Evolutionary conservation across 2,797 vertebrate species (phyloP), one percentile per base, ranked within the genome.

Genomic region (Enteromius radiatus): DNA sequence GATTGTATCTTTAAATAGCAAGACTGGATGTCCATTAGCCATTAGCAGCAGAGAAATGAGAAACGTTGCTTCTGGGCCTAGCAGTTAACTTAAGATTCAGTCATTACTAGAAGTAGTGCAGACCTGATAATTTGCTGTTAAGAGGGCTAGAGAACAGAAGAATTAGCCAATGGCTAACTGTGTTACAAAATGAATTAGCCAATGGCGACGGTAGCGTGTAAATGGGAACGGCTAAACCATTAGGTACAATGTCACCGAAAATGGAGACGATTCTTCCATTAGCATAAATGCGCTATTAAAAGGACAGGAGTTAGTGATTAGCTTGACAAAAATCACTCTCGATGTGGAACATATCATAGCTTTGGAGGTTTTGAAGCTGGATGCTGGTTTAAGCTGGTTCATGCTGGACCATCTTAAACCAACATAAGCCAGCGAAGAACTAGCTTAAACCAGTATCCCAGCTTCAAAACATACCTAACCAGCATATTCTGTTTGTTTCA

Each of bases 311-410:
- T 63, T 23, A 71, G 69, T 38, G 28, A 84, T 79, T 78, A 77
- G 76, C 59, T 78, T 47, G 86, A 68, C 70, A 84, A 36, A 86
- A 86, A 84, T 84, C 9, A 49, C 41, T 10, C 41, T 10, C 41
- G 2, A 1, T 11, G 83, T 78, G 81, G 61, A 89, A 88, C 84
- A 84, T 36, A 76, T 86, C 77, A 43, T 49, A 82, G 74, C 52
- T 33, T 61, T 73, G 38, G 41, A 70, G 3, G 17, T 65, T 78
- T 36, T 41, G 49, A 75, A 75, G 38, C 38, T 38, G 38, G 38
- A 9, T 38, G 36, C 36, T 38, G 36, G 36, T 38, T 38, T 38
- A 38, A 38, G 38, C 38, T 38, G 38, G 38, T 38, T 31, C 3
- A 31, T 31, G 28, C 28, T 31, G 28, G 38, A 38, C 38, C 1